phyloP scores from a whole-genome alignment of 2,797 vertebrate species.

The Nasua narica region DNA sequence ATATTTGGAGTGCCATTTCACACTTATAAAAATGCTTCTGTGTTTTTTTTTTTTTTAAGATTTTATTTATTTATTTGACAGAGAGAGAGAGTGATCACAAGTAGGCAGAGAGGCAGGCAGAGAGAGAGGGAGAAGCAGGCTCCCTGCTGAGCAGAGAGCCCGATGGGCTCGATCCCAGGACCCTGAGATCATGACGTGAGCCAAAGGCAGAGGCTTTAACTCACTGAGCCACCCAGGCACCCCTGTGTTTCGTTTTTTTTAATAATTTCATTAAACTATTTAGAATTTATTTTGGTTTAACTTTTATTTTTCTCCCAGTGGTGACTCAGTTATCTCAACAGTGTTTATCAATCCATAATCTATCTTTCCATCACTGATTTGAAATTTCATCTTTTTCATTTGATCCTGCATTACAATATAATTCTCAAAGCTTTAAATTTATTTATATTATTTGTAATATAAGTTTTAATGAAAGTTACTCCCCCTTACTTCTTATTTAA shows the following conservation, averaged over 20 bases:
- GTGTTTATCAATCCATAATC: not conserved
- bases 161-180: no score
- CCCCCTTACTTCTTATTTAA: not conserved
- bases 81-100: no score
- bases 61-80: no score
- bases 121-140: no score
- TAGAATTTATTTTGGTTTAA: not conserved
- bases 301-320: not conserved
- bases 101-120: no score
- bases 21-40: not conserved
- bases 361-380: not conserved
- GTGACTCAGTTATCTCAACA: not conserved
- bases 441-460: not conserved
- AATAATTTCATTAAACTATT: not conserved
- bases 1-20: not conserved
- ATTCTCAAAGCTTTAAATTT: not conserved
- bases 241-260: not conserved
- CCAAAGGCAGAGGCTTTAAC: no score
- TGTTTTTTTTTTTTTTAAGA: no score
- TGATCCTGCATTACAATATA: not conserved
- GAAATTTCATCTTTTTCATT: not conserved
- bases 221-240: no score
- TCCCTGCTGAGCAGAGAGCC: no score
- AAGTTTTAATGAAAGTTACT: not conserved
- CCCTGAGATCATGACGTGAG: no score